These are phyloP conservation scores for Rhynchophorus ferrugineus DNA, from an alignment of 1,140 invertebrate genomes.

Conservation along the genomic window DNA sequence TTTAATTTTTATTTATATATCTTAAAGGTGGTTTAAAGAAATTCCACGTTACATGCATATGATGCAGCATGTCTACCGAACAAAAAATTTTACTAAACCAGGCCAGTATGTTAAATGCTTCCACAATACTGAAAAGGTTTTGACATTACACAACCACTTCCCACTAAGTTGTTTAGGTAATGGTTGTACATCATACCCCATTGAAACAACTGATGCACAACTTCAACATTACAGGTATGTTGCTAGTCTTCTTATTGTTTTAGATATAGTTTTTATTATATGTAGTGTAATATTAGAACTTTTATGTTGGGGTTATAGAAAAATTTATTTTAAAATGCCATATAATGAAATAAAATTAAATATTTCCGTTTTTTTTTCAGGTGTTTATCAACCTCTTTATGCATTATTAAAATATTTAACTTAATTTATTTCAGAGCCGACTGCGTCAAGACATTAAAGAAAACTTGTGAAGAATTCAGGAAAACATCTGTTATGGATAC, in stretches of 20 bases:
- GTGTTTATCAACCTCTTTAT: too few species aligned
- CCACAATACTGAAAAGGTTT: conserved; percentile 81
- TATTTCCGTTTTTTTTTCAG: too few species aligned
- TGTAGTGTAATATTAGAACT: too few species aligned
- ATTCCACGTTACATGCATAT: conserved; percentile 83
- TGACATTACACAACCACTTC: conserved; percentile 90
- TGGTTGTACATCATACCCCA: conserved; percentile 77
- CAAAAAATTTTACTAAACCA: conserved; percentile 86
- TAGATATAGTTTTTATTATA: too few species aligned
- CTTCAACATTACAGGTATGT: conserved; percentile 73
- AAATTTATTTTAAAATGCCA: too few species aligned
- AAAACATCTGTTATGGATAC: conserved; percentile 77
- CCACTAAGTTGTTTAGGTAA: conserved; percentile 80
- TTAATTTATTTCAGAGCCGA: conserved; percentile 55
- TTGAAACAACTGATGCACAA: conserved; percentile 76
- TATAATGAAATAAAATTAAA: too few species aligned
- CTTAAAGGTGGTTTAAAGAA: conserved; percentile 21
- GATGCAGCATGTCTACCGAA: conserved; percentile 86
- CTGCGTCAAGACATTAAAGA: conserved; percentile 83
- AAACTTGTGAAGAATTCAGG: conserved; percentile 73
- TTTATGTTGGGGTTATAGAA: too few species aligned
- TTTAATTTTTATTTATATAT: too few species aligned
- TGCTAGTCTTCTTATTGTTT: background rate
- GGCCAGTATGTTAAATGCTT: conserved; percentile 93
- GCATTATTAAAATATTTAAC: too few species aligned